Conservation (phyloP, 2,797 vertebrate species). For the Enteromius treurensis region DNA sequence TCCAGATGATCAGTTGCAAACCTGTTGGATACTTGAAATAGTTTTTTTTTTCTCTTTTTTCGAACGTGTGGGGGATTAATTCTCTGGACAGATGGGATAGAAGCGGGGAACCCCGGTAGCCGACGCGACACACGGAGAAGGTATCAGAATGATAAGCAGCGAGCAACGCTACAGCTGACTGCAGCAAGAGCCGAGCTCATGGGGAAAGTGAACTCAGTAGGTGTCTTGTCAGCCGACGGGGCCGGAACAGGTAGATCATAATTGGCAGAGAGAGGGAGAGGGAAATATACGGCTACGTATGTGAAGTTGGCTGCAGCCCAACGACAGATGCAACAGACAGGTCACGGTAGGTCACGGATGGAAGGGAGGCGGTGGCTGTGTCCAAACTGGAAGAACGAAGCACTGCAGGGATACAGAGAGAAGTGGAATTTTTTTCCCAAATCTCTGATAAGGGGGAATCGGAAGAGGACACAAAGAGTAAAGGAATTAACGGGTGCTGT, state of each 20-base stretch:
- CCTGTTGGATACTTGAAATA: neutral
- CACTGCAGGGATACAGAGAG: neutral
- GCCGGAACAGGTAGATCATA: slow-evolving; percentile 37
- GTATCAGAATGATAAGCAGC: slow-evolving; percentile 41
- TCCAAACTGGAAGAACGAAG: neutral
- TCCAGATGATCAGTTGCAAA: slow-evolving; percentile 3
- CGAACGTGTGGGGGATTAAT: slow-evolving; percentile 13
- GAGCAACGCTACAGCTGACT: slow-evolving; percentile 27
- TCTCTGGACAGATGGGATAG: slow-evolving; percentile 41
- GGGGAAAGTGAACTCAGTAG: slow-evolving; percentile 20
- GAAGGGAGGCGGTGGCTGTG: neutral
- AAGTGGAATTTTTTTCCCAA: slow-evolving; percentile 24
- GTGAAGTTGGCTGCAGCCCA: slow-evolving; percentile 18
- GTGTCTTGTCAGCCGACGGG: slow-evolving; percentile 43
- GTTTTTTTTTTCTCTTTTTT: neutral
- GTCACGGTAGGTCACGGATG: slow-evolving; percentile 25
- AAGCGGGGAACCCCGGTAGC: slow-evolving; percentile 40
- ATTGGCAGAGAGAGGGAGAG: slow-evolving; percentile 15
- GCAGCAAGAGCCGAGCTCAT: slow-evolving; percentile 37
- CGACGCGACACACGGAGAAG: slow-evolving; percentile 20
- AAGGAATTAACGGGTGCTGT: slow-evolving; percentile 22
- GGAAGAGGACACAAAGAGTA: neutral
- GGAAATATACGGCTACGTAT: neutral
- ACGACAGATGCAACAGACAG: slow-evolving; percentile 11
- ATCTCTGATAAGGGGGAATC: neutral